Conservation (phyloP, 2,797 vertebrate species). For the Acridotheres tristis region DNA sequence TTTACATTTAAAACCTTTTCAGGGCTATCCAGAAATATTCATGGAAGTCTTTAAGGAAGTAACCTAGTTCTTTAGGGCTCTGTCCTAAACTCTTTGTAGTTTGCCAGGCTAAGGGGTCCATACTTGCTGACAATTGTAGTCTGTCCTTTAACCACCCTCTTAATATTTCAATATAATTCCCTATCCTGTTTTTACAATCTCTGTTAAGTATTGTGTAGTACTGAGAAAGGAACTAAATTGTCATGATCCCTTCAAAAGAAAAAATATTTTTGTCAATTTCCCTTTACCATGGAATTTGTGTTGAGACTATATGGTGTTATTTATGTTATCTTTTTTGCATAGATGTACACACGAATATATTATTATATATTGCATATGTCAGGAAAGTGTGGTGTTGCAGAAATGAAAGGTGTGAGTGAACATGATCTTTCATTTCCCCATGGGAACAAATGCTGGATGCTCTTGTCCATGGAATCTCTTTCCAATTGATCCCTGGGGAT, state of each 20-base stretch:
- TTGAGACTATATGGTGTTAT: background rate
- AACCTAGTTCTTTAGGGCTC: background rate
- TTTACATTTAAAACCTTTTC: background rate
- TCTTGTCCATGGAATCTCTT: background rate
- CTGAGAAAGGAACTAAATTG: background rate
- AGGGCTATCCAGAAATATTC: background rate
- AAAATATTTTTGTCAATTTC: background rate
- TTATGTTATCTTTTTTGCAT: background rate
- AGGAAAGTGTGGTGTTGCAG: background rate
- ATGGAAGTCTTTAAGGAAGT: background rate
- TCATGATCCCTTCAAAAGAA: background rate
- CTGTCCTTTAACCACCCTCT: background rate
- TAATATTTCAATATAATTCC: background rate
- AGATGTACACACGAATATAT: background rate
- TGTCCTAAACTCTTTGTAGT: background rate
- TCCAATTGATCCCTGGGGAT: background rate
- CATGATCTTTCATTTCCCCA: background rate
- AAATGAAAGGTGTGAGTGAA: background rate
- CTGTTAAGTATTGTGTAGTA: rapidly evolving
- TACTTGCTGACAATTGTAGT: background rate
- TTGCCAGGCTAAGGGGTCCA: background rate
- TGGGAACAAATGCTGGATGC: background rate
- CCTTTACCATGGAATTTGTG: background rate
- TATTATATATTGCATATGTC: background rate
- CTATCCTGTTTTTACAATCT: background rate